Evolutionary conservation across 2,797 vertebrate species (phyloP), one percentile per base, ranked within the genome.

Genomic region (Synaphobranchus kaupii): DNA sequence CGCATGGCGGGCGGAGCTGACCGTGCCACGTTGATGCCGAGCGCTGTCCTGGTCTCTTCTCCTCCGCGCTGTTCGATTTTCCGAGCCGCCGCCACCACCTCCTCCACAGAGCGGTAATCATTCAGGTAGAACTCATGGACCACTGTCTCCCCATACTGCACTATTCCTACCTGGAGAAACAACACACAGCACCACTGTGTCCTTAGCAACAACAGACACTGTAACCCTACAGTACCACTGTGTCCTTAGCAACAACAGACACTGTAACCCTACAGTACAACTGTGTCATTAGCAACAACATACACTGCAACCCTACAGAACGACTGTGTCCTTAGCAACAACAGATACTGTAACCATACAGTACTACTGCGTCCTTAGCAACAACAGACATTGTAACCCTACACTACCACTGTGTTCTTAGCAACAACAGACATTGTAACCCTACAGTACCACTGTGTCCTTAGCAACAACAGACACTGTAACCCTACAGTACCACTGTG

Each of bases 101-200:
- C 98, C 84, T 97, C 97, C 0, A 99, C 98, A 22, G 98, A 98
- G 90, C 96, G 96, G 92, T 96, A 99, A 95, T 99, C 98, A 15
- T 96, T 99, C 84, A 99, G 94, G 88, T 98, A 96, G 89, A 99
- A 99, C 94, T 99, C 98, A 0, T 98, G 97, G 34, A 99, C 98
- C 0, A 97, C 98, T 0, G 98, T 97, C 91, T 99, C 98, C 20
- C 98, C 98, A 0, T 99, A 99, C 92, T 99, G 98, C 73, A 99
- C 96, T 0, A 99, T 97, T 78, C 98, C 98, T 0, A 98, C 97
- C 98, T 99, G 89, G 39, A 88, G 88, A 91, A 44, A 68, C 12
- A 78, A 78, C 17, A 25, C 22, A 48, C 20, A 48, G 15, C n/a
- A 44, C 7, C 15, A 44, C 71, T 66, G 22, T 66, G n/a, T 28